Percentiles rank a stretch among this genome's conserved stretches.
Evolutionary conservation across 2,888 invertebrate species (phyloP).

Genomic region (Leistus spinibarbis): DNA sequence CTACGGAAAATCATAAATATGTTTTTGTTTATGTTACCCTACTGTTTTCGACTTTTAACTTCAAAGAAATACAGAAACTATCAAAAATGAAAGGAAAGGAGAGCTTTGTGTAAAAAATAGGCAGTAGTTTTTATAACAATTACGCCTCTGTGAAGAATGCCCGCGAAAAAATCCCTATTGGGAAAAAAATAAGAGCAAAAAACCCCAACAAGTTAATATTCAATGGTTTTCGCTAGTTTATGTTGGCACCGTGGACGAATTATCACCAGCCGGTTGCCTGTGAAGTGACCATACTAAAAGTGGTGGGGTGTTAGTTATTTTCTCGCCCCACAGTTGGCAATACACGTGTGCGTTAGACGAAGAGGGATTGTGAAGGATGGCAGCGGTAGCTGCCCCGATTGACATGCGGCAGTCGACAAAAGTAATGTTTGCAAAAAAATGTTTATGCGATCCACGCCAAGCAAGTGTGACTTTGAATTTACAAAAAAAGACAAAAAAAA

Average conservation of each 20-base stretch:
- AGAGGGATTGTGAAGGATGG: too few species aligned
- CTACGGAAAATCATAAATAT: too few species aligned
- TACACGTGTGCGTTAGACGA: not conserved
- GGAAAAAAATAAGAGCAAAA: not conserved
- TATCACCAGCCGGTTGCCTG: constrained; percentile 50
- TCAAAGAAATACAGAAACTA: too few species aligned
- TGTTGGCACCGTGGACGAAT: constrained; percentile 51
- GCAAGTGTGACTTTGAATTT: not conserved
- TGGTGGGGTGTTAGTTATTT: constrained; percentile 53
- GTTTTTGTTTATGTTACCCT: too few species aligned
- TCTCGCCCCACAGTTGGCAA: constrained; percentile 48
- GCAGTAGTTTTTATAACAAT: too few species aligned
- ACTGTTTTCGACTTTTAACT: too few species aligned
- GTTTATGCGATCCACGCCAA: not conserved
- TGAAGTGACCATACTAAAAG: constrained; percentile 40
- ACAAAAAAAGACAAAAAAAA: not conserved
- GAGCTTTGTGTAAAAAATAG: too few species aligned
- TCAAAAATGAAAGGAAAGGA: too few species aligned
- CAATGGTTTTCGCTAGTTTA: constrained; percentile 34
- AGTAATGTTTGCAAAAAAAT: not conserved
- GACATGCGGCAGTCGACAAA: not conserved
- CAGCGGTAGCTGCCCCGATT: not conserved
- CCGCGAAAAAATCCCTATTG: not conserved
- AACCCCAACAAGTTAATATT: constrained; percentile 15
- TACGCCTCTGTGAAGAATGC: not conserved